Evolutionary conservation across 2,797 vertebrate genomes (phyloP).

Genomic region (Enteromius anoplus): DNA sequence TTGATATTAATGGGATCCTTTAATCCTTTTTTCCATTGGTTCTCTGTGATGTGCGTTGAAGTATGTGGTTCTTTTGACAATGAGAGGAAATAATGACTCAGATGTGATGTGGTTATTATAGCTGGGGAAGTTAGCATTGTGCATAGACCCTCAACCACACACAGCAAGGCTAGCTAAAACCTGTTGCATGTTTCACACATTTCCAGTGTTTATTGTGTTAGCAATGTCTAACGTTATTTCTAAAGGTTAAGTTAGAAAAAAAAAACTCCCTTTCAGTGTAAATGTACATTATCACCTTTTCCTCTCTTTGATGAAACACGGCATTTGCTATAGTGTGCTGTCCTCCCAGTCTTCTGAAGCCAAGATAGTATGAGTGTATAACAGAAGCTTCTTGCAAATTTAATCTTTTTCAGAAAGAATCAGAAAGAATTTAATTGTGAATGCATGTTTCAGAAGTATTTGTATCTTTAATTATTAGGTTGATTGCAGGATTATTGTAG

Average conservation of each 20-base stretch:
- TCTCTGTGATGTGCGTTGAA: constrained; percentile 7
- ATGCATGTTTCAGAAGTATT: not conserved
- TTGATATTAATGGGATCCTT: not conserved
- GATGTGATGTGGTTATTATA: constrained; percentile 14
- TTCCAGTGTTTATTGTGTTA: not conserved
- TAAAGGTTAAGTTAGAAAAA: not conserved
- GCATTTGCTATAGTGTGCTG: not conserved
- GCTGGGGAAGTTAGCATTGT: not conserved
- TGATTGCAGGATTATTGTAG: not conserved
- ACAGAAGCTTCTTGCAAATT: not conserved
- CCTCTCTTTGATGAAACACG: not conserved
- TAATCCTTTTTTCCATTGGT: not conserved
- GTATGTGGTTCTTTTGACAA: constrained; percentile 5
- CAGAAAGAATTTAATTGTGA: not conserved
- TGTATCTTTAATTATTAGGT: not conserved
- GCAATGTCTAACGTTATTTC: not conserved
- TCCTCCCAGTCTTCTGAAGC: not conserved
- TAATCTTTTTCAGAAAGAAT: not conserved
- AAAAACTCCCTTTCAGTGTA: no score
- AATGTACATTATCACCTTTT: not conserved
- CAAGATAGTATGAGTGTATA: not conserved
- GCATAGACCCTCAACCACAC: not conserved
- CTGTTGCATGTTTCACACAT: not conserved
- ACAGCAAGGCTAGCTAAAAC: not conserved
- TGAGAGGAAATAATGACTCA: constrained; percentile 37